Evolutionary conservation across 2,888 invertebrate genomes (phyloP).

Genomic region (Microctonus brassicae): DNA sequence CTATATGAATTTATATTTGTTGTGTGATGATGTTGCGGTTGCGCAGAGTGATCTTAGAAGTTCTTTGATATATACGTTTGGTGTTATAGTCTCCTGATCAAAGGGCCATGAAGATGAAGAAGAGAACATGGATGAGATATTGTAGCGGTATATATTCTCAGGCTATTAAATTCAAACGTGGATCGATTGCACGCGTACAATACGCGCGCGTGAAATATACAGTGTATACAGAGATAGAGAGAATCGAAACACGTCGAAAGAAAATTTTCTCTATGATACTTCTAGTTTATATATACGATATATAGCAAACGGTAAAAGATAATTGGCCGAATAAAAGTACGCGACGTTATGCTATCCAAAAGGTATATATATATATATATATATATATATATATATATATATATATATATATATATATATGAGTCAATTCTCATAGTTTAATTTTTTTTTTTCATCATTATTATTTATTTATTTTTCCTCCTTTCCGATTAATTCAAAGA

Average conservation of each 20-base stretch:
- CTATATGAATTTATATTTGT: no score
- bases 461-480: no score
- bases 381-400: not conserved
- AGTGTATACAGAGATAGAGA: no score
- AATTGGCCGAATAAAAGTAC: slow-evolving; percentile 7
- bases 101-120: slow-evolving; percentile 33
- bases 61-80: not conserved
- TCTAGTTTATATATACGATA: slow-evolving; percentile 1
- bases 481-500: no score
- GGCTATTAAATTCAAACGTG: slow-evolving; percentile 38
- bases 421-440: not conserved
- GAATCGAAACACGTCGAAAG: slow-evolving; percentile 20
- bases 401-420: not conserved
- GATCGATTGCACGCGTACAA: slow-evolving; percentile 27
- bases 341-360: not conserved
- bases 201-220: not conserved
- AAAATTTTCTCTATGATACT: slow-evolving; percentile 11
- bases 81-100: slow-evolving; percentile 25
- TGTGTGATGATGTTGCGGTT: slow-evolving; percentile 41
- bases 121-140: slow-evolving; percentile 44
- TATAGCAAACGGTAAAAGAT: slow-evolving; percentile 33
- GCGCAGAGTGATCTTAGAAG: slow-evolving; percentile 39
- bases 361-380: not conserved
- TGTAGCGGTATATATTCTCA: slow-evolving; percentile 45
- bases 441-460: no score